Evolutionary conservation across 2,797 vertebrate species (phyloP), one percentile per base, ranked within the genome.

Genomic region (Enteromius paludinosus): DNA sequence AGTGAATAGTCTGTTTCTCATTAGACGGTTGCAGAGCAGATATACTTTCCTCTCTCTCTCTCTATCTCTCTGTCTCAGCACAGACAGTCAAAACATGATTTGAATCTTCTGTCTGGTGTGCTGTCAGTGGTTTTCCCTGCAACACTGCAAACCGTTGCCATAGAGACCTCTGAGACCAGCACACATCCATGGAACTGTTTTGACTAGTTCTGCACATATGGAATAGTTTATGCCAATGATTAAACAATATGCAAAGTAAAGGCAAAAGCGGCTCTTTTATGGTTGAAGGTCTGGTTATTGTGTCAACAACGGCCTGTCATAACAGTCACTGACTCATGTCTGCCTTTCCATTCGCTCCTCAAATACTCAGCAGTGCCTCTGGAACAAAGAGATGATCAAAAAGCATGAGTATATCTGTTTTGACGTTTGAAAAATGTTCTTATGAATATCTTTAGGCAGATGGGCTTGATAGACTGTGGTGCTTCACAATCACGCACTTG

Each of bases 31-130:
- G 79, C 56, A 64, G 61, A 77, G 52, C 64, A 81, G 78, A 75
- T 71, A 41, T 30, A 35, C 61, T 20, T 35, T 9, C 6, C 38
- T 15, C 65, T 30, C 77, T 30, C 30, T 30, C 25, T 83, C 61
- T 75, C 49, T 78, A 4, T 41, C n/a, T 45, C 59, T 68, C 38
- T 41, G 54, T 3, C 18, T 56, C 1, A 56, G 25, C 59, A 61
- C 35, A 70, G 17, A 54, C 30, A 79, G 84, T 85, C 85, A 86
- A 90, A 90, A 86, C 81, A 86, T 88, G 66, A 72, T 87, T 28
- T 80, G 73, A 87, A 73, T 84, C 71, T 68, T 30, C 54, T 52
- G 14, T 30, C 54, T 52, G 14, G 1, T 54, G 30, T 64, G 71
- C 74, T 52, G 82, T 45, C 35, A 4, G 45, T 68, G 1, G 47